Conservation (phyloP, 2,797 vertebrate species). For the Syncerus caffer region DNA sequence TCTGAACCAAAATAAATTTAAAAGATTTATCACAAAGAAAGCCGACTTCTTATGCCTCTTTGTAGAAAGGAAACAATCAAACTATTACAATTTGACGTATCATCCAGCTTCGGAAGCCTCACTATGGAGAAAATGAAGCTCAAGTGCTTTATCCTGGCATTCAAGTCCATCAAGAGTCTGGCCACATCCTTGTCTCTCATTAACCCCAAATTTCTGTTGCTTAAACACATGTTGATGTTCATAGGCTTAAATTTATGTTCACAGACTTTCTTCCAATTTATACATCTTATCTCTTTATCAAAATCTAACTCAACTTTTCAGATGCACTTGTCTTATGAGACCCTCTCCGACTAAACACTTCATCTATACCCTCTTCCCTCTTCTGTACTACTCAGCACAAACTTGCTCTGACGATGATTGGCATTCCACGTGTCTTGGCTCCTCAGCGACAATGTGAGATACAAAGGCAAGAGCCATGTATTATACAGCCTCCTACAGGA, state of each 20-base stretch:
- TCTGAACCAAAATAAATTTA: slow-evolving; percentile 27
- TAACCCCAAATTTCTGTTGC: neutral
- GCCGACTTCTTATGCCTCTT: neutral
- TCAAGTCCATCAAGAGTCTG: neutral
- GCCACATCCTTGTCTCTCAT: neutral
- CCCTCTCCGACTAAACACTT: neutral
- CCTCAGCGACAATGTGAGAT: neutral
- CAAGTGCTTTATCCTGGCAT: neutral
- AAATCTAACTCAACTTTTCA: neutral
- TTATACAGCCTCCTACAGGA: neutral
- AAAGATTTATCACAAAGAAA: neutral
- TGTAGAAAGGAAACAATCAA: neutral
- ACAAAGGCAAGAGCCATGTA: neutral
- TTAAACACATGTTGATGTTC: neutral
- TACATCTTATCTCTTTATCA: neutral
- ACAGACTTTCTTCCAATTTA: neutral
- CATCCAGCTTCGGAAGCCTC: neutral
- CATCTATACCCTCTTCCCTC: neutral
- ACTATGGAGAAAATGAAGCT: neutral
- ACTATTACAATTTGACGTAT: neutral
- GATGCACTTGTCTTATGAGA: neutral
- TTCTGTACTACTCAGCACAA: neutral
- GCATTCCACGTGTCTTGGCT: neutral
- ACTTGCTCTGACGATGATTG: neutral
- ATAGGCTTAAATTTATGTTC: neutral